Base-by-base conservation (phyloP, 30 jellyfish, hydroid and myxozoan species). In the Aurelia sp. region DNA sequence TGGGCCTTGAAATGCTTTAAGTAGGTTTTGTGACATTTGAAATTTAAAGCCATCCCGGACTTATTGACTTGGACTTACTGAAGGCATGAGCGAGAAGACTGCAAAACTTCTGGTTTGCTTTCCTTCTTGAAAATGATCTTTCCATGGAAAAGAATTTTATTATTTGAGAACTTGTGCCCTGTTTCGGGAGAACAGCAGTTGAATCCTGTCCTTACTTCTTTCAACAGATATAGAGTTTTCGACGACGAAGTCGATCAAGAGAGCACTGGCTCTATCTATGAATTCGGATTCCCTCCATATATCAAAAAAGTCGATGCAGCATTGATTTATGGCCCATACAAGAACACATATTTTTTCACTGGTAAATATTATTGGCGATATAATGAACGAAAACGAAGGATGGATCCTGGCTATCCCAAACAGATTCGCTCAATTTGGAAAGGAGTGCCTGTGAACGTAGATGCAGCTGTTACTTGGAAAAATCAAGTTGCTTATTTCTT, bases 291-390 rank as follows among this genome's bases (percentile, higher is more conserved):
- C 47, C 96, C 96, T 5, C 12, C 35, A 17, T 12, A 44, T 30
- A 81, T 87, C 18, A 88, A 73, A 35, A 88, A 48, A 38, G 78
- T 93, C 52, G 98, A 93, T 73, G 98, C 98, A 0, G 98, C 97
- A 13, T 80, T 93, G 67, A 73, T 76, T 0, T 93, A 93, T 83
- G 85, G 88, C 3, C 76, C 57, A 3, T 53, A 67, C 72, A 97
- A 85, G 40, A 71, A 92, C 41, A 88, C 97, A 3, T 93, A 93
- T 60, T 62, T 88, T 19, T 93, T 93, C 70, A 75, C 88, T 41
- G 98, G 96, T 31, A 79, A 91, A 16, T 33, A 22, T 53, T 91
- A 91, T 57, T 91, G 89, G 87, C 78, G 96, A 57, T 91, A 63
- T 72, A 78, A 85, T 63, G 96, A 82, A 48, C 52, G 18, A 13